Evolutionary conservation across 1,140 invertebrate genomes (phyloP).

Genomic region (Aethina tumida): DNA sequence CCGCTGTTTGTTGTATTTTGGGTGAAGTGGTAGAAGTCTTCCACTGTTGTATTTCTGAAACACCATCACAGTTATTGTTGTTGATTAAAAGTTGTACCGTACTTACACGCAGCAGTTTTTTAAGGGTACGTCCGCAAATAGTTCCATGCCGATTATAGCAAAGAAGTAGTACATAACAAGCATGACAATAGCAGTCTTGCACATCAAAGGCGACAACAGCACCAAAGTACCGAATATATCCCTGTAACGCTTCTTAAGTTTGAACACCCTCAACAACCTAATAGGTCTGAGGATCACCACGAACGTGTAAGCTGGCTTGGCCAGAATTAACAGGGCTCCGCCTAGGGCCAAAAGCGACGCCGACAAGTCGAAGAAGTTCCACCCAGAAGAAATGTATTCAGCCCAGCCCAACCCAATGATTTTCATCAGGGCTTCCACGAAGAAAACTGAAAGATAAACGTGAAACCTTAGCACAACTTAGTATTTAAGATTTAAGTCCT

Average conservation of each 20-base stretch:
- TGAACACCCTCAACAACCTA: conserved; percentile 58
- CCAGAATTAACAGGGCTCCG: conserved; percentile 53
- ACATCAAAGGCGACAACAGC: conserved; percentile 66
- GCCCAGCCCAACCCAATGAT: conserved; percentile 61
- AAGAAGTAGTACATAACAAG: conserved; percentile 85
- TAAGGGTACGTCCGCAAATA: conserved; percentile 67
- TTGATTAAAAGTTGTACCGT: conserved; percentile 4
- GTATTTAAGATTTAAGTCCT: conserved; percentile 31
- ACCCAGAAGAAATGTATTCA: conserved; percentile 69
- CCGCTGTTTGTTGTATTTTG: conserved; percentile 48
- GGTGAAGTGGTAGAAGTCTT: conserved; percentile 70
- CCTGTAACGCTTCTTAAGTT: conserved; percentile 76
- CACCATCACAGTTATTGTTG: conserved; percentile 8
- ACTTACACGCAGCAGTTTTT: conserved; percentile 79
- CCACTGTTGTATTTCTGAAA: conserved; percentile 70
- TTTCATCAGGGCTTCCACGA: conserved; percentile 62
- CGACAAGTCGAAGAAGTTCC: conserved; percentile 78
- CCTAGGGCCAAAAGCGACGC: conserved; percentile 59
- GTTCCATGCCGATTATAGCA: conserved; percentile 85
- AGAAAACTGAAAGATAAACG: conserved; percentile 54
- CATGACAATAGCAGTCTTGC: conserved; percentile 71
- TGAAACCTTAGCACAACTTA: conserved; percentile 29
- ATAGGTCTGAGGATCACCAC: conserved; percentile 62
- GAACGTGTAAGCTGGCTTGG: conserved; percentile 58
- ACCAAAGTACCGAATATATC: conserved; percentile 85